These are phyloP conservation scores for Mesorhabditis sp. DNA, from an alignment of 2,888 invertebrate species.

Conservation along the genomic window DNA sequence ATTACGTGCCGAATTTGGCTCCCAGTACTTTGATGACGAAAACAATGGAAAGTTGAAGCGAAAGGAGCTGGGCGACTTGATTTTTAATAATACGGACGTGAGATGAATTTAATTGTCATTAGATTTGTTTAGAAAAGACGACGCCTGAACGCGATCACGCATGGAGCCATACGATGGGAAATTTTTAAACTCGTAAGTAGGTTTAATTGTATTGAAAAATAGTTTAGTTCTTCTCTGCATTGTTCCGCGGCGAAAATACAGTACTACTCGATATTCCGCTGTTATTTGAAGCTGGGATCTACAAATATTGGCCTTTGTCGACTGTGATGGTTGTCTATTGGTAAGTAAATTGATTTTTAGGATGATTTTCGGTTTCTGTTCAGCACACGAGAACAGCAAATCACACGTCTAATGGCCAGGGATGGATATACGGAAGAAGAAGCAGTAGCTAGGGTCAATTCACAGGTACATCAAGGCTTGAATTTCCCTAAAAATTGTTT, in stretches of 20 bases:
- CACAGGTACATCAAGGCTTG: conserved; percentile 38
- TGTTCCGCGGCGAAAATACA: conserved; percentile 4
- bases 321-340: conserved; percentile 51
- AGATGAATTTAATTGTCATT: neutral
- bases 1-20: conserved; percentile 46
- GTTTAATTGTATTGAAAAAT: neutral
- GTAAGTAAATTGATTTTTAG: conserved; percentile 19
- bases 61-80: conserved; percentile 43
- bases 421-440: conserved; percentile 39
- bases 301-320: conserved; percentile 29
- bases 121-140: conserved; percentile 34
- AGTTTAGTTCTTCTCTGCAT: neutral
- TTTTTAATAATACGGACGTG: conserved; percentile 47
- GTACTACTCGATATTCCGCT: conserved; percentile 47
- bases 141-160: conserved; percentile 45
- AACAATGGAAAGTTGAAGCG: conserved; percentile 42
- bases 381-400: conserved; percentile 40
- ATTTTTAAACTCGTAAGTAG: conserved; percentile 32
- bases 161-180: conserved; percentile 44
- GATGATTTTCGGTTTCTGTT: conserved; percentile 14
- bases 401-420: conserved; percentile 40
- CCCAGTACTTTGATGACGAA: conserved; percentile 49
- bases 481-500: conserved; percentile 3
- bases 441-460: conserved; percentile 37
- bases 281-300: conserved; percentile 37